phyloP scores from a whole-genome alignment of 2,113 vertebrate genomes.

The Lagenorhynchus albirostris region DNA sequence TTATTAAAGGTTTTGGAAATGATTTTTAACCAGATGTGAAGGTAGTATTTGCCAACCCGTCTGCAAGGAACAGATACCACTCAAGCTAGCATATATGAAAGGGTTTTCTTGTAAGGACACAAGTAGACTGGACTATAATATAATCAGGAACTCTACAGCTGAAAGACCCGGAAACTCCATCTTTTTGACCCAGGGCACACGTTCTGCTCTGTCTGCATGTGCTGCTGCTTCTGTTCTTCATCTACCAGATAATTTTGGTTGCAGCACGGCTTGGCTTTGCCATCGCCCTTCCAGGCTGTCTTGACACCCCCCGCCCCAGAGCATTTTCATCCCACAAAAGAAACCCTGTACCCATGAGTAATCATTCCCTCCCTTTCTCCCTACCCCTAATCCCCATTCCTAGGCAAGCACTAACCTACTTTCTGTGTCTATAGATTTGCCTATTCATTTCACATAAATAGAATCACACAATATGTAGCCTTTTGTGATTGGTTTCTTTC shows the following conservation, averaged over 20 bases:
- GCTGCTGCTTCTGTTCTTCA: not conserved
- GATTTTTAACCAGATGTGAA: conserved; percentile 1
- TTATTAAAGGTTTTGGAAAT: not conserved
- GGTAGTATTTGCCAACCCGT: not conserved
- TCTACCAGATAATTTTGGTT: not conserved
- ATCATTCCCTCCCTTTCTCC: not conserved
- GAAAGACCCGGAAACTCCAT: not conserved
- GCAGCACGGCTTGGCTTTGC: no score
- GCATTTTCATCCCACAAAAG: not conserved
- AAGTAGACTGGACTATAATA: not conserved
- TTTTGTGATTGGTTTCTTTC: not conserved
- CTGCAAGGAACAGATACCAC: not conserved
- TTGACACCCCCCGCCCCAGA: no score
- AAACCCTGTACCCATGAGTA: not conserved
- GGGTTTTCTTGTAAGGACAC: not conserved
- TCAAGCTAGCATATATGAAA: not conserved
- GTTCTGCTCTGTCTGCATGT: not conserved
- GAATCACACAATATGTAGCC: not conserved
- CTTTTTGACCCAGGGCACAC: not conserved
- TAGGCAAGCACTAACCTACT: not conserved
- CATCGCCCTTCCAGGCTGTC: no score
- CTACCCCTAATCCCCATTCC: not conserved
- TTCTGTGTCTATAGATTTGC: not conserved
- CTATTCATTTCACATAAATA: not conserved
- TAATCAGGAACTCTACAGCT: not conserved